A percentile compares a stretch with the other conserved stretches of the same genome.
Conservation (phyloP, 1,140 invertebrate species). For the Maconellicoccus hirsutus region DNA sequence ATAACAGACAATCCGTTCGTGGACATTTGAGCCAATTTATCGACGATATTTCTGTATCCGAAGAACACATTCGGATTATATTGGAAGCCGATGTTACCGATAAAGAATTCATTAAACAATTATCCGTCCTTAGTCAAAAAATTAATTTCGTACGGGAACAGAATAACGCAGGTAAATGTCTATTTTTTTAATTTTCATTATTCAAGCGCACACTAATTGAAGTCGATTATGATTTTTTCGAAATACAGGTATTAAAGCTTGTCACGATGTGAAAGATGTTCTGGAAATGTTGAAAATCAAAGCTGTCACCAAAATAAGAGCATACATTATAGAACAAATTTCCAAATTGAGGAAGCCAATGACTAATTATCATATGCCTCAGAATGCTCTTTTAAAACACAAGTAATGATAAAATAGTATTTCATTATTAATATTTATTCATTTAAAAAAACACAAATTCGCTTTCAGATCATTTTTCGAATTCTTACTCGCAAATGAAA, state of each 20-base stretch:
- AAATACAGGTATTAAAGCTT: slow-evolving; percentile 72
- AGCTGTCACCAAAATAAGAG: slow-evolving; percentile 87
- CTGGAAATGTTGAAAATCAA: slow-evolving; percentile 92
- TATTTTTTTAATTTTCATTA: slow-evolving; percentile 13
- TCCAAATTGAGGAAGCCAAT: slow-evolving; percentile 96
- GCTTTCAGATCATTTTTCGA: slow-evolving; percentile 80
- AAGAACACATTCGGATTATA: slow-evolving; percentile 85
- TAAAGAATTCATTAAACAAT: slow-evolving; percentile 78
- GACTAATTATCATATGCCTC: slow-evolving; percentile 97
- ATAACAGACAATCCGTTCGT: slow-evolving; percentile 87
- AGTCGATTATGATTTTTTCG: no score
- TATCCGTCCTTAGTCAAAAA: slow-evolving; percentile 90
- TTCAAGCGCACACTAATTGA: no score
- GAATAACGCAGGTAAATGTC: slow-evolving; percentile 59
- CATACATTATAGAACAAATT: slow-evolving; percentile 89
- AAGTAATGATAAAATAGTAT: slow-evolving; percentile 43
- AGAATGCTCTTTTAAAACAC: slow-evolving; percentile 94
- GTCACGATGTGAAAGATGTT: slow-evolving; percentile 88
- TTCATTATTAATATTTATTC: not conserved
- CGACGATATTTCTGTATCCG: slow-evolving; percentile 94
- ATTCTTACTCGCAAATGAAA: slow-evolving; percentile 87
- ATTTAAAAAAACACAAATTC: not conserved
- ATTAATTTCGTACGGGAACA: slow-evolving; percentile 96
- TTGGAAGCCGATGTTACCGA: slow-evolving; percentile 87
- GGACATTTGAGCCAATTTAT: slow-evolving; percentile 93